Percentiles rank a stretch among this genome's conserved stretches.
Conservation (phyloP, 2,113 vertebrate species). For the Merops nubicus region DNA sequence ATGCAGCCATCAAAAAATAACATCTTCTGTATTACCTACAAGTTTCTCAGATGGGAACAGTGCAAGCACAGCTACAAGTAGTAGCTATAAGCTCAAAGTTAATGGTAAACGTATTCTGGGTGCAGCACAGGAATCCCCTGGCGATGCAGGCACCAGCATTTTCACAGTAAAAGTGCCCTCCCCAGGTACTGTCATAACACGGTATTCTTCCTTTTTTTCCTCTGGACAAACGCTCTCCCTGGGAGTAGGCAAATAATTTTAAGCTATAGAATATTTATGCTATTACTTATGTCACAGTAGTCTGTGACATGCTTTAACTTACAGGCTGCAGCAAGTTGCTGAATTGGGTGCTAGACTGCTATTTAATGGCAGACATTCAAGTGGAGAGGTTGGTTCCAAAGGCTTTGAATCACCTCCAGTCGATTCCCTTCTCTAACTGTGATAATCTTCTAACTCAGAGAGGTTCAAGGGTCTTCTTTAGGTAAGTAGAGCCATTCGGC, state of each 20-base stretch:
- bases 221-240: neutral
- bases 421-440: neutral
- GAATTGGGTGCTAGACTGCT: neutral
- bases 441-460: neutral
- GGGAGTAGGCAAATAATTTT: neutral
- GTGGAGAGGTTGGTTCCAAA: neutral
- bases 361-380: neutral
- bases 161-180: neutral
- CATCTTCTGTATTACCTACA: accelerated
- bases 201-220: neutral
- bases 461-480: neutral
- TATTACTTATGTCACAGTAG: neutral
- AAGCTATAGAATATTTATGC: neutral
- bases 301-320: neutral
- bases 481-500: neutral
- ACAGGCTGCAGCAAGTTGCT: neutral
- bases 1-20: neutral
- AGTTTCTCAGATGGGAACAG: neutral
- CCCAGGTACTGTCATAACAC: neutral
- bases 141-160: accelerated
- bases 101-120: accelerated
- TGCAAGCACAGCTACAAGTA: neutral
- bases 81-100: accelerated
- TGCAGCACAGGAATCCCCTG: neutral
- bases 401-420: neutral